Conservation (phyloP, 2,113 vertebrate species). For the Crocuta crocuta region DNA sequence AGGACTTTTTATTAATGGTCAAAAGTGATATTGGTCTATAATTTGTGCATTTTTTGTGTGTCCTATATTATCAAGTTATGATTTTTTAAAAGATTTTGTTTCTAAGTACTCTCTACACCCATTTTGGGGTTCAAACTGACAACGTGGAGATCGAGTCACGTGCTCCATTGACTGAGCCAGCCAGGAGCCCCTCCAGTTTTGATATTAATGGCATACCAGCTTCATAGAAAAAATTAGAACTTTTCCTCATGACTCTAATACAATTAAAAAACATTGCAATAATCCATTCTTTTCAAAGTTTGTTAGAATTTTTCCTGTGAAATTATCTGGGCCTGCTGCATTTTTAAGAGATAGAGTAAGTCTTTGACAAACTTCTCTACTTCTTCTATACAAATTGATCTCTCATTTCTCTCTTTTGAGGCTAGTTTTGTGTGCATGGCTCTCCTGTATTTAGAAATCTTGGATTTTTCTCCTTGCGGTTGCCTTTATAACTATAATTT, state of each 20-base stretch:
- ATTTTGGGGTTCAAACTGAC: background rate
- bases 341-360: background rate
- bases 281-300: background rate
- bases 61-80: background rate
- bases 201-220: background rate
- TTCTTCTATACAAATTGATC: background rate
- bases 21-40: background rate
- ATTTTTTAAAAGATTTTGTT: background rate
- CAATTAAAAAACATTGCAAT: background rate
- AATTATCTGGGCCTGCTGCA: background rate
- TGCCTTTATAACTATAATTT: background rate
- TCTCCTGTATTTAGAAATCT: constrained; percentile 34
- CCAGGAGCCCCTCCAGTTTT: background rate
- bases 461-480: background rate
- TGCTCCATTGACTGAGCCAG: background rate
- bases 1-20: background rate
- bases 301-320: background rate
- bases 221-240: background rate
- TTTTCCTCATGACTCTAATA: background rate
- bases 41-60: background rate
- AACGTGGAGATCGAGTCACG: background rate
- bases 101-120: background rate
- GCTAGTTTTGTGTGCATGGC: background rate
- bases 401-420: background rate
- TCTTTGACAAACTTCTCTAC: background rate